Base-by-base conservation (phyloP, 2,113 vertebrate species). In the Lophochroa leadbeateri region DNA sequence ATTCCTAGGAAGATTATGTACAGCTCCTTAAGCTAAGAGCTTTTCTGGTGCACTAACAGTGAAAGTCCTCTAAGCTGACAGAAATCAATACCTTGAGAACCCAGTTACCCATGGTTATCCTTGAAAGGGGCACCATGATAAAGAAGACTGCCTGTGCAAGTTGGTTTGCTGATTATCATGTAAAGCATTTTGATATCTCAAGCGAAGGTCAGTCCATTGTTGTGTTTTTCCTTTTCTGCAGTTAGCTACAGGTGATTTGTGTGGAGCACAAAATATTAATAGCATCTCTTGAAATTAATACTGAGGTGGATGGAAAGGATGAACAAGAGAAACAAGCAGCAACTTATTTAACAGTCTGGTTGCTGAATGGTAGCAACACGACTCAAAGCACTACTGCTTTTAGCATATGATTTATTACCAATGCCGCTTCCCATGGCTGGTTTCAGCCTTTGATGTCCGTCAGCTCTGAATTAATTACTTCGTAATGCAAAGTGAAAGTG, bases 321-420 rank as follows among this genome's bases (percentile, higher is more conserved):
- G 94, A 96, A 86, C 72, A 92, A 79, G 76, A 89, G 93, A 87
- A 92, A 95, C 88, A 92, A 92, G 86, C 52, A 84, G 52, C 55
- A 84, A 53, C 52, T 94, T 91, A 84, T 84, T 96, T 93, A 96
- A 92, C 92, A 92, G 57, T 46, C 82, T 89, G 90, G 57, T n/a
- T 92, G 86, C 75, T 92, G 83, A 96, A 92, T 52, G 13, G 84
- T 82, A 84, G 88, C 90, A 92, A 90, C 20, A 6, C 10, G 83
- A 97, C 91, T 92, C 75, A 79, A 86, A 97, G 80, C 77, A 92
- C 90, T 94, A 75, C 89, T 74, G 92, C 89, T 91, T 92, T 96
- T 95, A 97, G 91, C 60, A 50, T 86, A 92, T 93, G 95, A 97
- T 96, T 92, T 97, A 97, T 97, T 82, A 83, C 91, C 86, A 87